Percentiles rank a stretch among this genome's conserved stretches.
Conservation (phyloP, 23 tunicate species). For the Ciona savignyi region DNA sequence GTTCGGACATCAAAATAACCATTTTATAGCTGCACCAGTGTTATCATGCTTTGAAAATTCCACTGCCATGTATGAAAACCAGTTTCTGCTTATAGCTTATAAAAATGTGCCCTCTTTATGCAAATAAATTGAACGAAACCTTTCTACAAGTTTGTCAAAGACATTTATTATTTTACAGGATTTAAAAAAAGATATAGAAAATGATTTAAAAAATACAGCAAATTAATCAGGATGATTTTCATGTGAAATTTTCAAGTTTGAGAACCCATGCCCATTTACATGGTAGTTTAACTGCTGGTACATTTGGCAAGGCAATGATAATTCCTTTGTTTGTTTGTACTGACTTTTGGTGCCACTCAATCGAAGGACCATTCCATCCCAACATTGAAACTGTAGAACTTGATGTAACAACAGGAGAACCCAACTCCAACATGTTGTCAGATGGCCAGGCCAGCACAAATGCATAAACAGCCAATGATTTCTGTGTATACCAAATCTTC, state of each 20-base stretch:
- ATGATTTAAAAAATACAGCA: no score
- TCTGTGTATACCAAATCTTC: slow-evolving; percentile 60
- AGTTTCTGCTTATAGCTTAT: no score
- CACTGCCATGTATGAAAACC: no score
- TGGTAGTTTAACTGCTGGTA: slow-evolving; percentile 23
- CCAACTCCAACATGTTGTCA: slow-evolving; percentile 42
- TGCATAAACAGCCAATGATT: slow-evolving; percentile 42
- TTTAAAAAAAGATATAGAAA: no score
- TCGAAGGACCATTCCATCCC: slow-evolving; percentile 10
- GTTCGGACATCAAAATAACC: no score
- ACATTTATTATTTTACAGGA: no score
- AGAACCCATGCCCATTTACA: slow-evolving; percentile 92
- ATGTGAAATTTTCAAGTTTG: slow-evolving; percentile 29
- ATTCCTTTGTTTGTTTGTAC: not conserved
- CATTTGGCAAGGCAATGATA: slow-evolving; percentile 22
- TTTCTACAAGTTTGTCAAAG: no score
- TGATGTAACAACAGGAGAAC: slow-evolving; percentile 29
- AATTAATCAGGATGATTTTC: no score
- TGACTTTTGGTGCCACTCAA: slow-evolving; percentile 19
- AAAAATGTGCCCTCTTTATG: no score
- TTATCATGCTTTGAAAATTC: no score
- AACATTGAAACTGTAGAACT: slow-evolving; percentile 11
- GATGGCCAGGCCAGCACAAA: slow-evolving; percentile 73
- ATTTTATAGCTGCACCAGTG: no score
- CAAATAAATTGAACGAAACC: no score